Conservation (phyloP, 2,113 vertebrate species). For the Hyla sarda region DNA sequence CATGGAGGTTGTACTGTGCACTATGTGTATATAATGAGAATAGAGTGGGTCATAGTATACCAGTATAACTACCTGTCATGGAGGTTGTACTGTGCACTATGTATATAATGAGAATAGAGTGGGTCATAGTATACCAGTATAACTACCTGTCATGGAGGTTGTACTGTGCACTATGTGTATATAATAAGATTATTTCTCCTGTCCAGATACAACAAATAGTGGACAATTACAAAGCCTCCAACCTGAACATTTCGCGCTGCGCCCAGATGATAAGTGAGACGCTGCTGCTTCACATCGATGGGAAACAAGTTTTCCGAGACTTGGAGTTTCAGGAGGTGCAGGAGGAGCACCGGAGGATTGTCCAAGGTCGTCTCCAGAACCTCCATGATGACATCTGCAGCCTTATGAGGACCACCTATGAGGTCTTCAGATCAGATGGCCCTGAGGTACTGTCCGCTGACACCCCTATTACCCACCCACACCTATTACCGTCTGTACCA, state of each 20-base stretch:
- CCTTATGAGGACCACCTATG: constrained; percentile 76
- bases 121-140: no score
- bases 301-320: constrained; percentile 78
- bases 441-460: constrained; percentile 70
- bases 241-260: constrained; percentile 71
- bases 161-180: neutral
- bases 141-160: no score
- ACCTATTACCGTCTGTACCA: no score
- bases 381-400: constrained; percentile 74
- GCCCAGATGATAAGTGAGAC: constrained; percentile 80
- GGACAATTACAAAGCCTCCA: constrained; percentile 79
- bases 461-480: no score
- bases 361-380: constrained; percentile 69
- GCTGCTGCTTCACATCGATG: constrained; percentile 77
- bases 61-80: neutral
- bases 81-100: neutral
- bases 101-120: no score
- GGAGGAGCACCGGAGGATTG: constrained; percentile 68
- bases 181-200: neutral
- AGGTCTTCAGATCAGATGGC: constrained; percentile 80
- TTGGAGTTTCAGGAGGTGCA: constrained; percentile 83
- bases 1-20: neutral
- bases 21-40: neutral
- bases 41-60: neutral
- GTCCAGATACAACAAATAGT: constrained; percentile 75